phyloP scores from a whole-genome alignment of 2,113 vertebrate genomes.

The Psilopsiagon aymara region DNA sequence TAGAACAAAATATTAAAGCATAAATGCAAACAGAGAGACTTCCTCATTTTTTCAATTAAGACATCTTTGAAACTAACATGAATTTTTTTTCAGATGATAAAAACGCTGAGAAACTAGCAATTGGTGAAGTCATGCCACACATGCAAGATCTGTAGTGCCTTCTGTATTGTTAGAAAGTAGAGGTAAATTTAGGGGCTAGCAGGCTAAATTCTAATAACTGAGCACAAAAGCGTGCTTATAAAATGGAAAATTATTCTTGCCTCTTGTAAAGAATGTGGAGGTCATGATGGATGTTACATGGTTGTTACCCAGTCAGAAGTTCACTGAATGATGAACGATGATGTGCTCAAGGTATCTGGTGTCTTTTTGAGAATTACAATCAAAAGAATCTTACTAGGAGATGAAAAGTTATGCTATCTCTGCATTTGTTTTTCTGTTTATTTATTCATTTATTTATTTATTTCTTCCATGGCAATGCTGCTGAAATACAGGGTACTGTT shows the following conservation, averaged over 20 bases:
- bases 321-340: not conserved
- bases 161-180: not conserved
- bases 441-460: not conserved
- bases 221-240: not conserved
- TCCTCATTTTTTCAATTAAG: not conserved
- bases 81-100: not conserved
- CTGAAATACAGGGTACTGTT: not conserved
- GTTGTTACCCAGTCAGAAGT: not conserved
- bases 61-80: not conserved
- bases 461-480: not conserved
- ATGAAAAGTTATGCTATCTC: not conserved
- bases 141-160: not conserved
- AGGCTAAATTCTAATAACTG: not conserved
- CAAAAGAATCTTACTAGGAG: not conserved
- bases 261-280: not conserved
- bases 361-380: not conserved
- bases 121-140: not conserved
- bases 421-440: not conserved
- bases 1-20: not conserved
- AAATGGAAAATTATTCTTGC: not conserved
- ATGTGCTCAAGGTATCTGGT: not conserved
- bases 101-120: not conserved
- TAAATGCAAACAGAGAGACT: not conserved
- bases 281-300: not conserved
- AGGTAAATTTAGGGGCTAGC: not conserved